Evolutionary conservation across 2,888 invertebrate genomes (phyloP), one percentile per base, ranked within the genome.

Genomic region (Lasioglossum malachurum): DNA sequence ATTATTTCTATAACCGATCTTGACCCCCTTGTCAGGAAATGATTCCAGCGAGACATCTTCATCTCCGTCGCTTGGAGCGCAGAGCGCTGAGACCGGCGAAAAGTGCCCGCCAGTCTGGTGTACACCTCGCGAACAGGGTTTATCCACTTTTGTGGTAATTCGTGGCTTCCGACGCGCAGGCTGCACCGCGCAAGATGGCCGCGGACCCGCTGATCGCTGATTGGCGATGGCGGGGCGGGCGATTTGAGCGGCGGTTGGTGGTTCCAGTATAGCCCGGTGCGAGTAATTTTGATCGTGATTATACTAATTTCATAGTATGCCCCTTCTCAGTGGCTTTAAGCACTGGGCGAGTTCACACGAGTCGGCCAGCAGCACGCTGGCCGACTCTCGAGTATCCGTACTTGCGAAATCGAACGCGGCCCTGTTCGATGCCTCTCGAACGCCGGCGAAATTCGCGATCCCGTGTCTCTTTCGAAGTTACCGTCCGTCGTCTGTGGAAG

Each of bases 271-370:
- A 85, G 90, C 85, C 89, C 86, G 88, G 90, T 89, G 91, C 93
- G 91, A 92, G 93, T 93, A 94, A 94, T 94, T 94, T 94, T 92
- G 92, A 94, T 94, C 93, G 94, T 91, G 93, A 94, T 94, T 94
- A 93, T 92, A 92, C 93, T 94, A 93, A 94, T 94, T 94, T 94
- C 92, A 92, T 92, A 93, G 91, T 88, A 89, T 92, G 91, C 92
- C 94, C 92, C 93, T 92, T 92, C 92, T 91, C 91, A 87, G 89
- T 89, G 91, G 90, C 89, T 92, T 72, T 92, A 89, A 91, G 91
- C 93, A 89, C 90, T 88, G 89, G 90, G 87, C 78, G 88, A 89
- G 90, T 93, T 92, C 90, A 90, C 90, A 88, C 89, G 92, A 91
- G 57, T 88, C 91, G 76, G 41, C 84, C 87, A 73, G 86, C 86